A percentile compares a stretch with the other conserved stretches of the same genome.
Conservation (phyloP, 2,113 vertebrate species). For the Bos indicus region DNA sequence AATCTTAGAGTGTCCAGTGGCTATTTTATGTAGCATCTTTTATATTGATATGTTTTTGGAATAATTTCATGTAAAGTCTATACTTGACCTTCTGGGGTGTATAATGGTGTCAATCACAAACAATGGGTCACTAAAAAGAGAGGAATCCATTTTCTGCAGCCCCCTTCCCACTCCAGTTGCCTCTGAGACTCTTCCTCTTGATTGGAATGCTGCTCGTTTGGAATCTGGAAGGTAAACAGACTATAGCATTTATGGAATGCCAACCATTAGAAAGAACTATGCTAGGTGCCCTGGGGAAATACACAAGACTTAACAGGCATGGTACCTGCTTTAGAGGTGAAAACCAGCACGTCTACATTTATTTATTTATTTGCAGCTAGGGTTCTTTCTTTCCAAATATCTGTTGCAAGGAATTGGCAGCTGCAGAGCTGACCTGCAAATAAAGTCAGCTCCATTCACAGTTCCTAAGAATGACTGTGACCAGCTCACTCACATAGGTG, state of each 20-base stretch:
- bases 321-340: neutral
- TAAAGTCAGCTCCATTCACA: slow-evolving; percentile 34
- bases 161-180: neutral
- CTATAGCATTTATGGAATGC: neutral
- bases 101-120: neutral
- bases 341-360: neutral
- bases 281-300: neutral
- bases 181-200: neutral
- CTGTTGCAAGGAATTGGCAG: slow-evolving; percentile 9
- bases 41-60: neutral
- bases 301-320: neutral
- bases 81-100: neutral
- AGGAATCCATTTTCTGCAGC: neutral
- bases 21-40: neutral
- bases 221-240: neutral
- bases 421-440: slow-evolving; percentile 45
- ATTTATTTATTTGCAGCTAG: neutral
- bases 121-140: neutral
- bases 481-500: slow-evolving; percentile 24
- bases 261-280: neutral
- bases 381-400: slow-evolving; percentile 31
- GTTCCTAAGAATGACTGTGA: slow-evolving; percentile 22
- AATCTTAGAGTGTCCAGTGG: neutral
- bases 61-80: neutral
- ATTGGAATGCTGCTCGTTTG: neutral